Percentiles rank a stretch among this genome's conserved stretches.
Conservation (phyloP, 2,113 vertebrate genomes). For the Bubalus kerabau region DNA sequence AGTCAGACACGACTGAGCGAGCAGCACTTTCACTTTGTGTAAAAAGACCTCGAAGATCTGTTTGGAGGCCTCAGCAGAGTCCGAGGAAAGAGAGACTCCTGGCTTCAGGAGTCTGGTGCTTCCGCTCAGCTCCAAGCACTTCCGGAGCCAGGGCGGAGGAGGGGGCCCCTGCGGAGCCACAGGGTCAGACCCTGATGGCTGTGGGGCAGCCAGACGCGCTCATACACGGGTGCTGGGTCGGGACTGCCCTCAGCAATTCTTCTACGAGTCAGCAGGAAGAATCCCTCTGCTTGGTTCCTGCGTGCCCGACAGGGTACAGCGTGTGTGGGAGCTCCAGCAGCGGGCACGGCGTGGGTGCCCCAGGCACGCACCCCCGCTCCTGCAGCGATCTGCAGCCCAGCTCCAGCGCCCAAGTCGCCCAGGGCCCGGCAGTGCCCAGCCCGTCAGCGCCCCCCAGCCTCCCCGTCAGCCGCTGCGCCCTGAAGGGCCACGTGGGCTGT, state of each 20-base stretch:
- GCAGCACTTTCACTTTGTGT: background rate
- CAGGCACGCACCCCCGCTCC: fast-evolving
- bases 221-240: fast-evolving
- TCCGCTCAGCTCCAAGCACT: fast-evolving
- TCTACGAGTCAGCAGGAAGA: background rate
- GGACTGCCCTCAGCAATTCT: background rate
- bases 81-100: background rate
- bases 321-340: fast-evolving
- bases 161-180: background rate
- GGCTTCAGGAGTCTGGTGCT: background rate
- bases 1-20: fast-evolving
- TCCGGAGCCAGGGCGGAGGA: fast-evolving
- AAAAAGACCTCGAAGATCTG: background rate
- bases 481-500: background rate
- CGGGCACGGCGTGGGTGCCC: fast-evolving
- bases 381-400: background rate
- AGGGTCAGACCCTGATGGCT: too few species aligned
- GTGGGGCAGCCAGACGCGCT: fast-evolving
- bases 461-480: fast-evolving
- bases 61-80: background rate
- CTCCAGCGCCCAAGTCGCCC: too few species aligned
- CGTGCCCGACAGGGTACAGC: fast-evolving
- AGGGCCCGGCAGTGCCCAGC: too few species aligned
- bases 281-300: background rate
- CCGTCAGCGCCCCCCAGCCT: fast-evolving